Conservation (phyloP, 2,113 vertebrate species). For the Lathamus discolor region DNA sequence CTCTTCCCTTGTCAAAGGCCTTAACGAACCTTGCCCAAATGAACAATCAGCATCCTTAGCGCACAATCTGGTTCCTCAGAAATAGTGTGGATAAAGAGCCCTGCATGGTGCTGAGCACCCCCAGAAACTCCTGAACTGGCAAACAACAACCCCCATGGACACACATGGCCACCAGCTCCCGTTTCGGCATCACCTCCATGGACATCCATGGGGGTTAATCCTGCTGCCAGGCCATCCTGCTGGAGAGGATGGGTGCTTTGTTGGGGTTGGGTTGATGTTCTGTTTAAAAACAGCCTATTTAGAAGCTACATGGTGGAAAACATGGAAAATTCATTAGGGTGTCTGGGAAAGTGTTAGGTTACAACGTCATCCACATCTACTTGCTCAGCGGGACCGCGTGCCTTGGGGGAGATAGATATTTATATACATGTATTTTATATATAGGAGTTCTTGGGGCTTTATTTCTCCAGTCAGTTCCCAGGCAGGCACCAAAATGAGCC, state of each 20-base stretch:
- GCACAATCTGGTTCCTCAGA: background rate
- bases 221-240: background rate
- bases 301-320: slow-evolving; percentile 36
- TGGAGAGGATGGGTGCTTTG: background rate
- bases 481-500: background rate
- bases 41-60: background rate
- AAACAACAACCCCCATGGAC: rapidly evolving
- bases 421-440: background rate
- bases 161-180: background rate
- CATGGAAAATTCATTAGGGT: slow-evolving; percentile 58
- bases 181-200: rapidly evolving
- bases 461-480: background rate
- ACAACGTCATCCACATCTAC: slow-evolving; percentile 31
- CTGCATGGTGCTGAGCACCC: background rate
- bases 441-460: background rate
- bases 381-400: slow-evolving; percentile 11
- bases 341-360: slow-evolving; percentile 49
- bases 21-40: rapidly evolving
- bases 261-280: background rate
- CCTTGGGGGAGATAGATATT: slow-evolving; percentile 20
- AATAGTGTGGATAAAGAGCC: background rate
- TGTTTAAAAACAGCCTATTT: slow-evolving; percentile 43
- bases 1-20: background rate
- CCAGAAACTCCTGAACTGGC: too few relatives aligned
- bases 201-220: background rate